Evolutionary conservation across 1,140 invertebrate genomes (phyloP), one percentile per base, ranked within the genome.

Genomic region (Lucilia cuprina): DNA sequence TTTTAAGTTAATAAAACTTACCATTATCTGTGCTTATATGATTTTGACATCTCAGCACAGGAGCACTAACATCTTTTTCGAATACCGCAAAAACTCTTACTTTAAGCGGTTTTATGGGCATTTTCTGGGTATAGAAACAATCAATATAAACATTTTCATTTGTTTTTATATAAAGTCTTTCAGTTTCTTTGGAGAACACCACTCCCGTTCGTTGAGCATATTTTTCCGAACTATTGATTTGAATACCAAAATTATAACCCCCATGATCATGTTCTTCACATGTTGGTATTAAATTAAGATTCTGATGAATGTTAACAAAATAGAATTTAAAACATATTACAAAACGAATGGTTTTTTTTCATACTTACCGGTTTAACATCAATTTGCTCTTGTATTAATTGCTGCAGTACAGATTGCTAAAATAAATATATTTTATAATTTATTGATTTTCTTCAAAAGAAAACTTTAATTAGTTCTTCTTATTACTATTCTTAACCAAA

Each of bases 41-140:
- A 85, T 91, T 91, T 47, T 90, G 88, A 41, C 89, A 91, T 19
- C 89, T 87, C 21, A 88, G 13, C 34, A 91, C 89, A 0, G 89
- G 88, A 41, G 86, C 88, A 47, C 89, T 91, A 4, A 89, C 87
- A 77, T 90, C 88, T 9, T 89, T 89, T 13, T 85, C 83, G 75
- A 89, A 91, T 41, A 89, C 88, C 0, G 89, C 85, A 14, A 90
- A 88, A 0, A 86, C 86, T 3, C 89, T 88, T 13, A 91, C 75
- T 25, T 85, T 87, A 2, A 91, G 77, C 4, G 86, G 88, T 74
- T 90, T 87, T 60, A 88, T 86, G 0, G 89, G 88, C 84, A 89
- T 84, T 82, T 88, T 88, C 0, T 86, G 78, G 35, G 82, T 86
- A 25, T 90, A 90, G 13, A 86, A 84, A 0, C 87, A 87, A 55